phyloP scores from a whole-genome alignment of 2,797 vertebrate genomes.

The Cheirogaleus major region DNA sequence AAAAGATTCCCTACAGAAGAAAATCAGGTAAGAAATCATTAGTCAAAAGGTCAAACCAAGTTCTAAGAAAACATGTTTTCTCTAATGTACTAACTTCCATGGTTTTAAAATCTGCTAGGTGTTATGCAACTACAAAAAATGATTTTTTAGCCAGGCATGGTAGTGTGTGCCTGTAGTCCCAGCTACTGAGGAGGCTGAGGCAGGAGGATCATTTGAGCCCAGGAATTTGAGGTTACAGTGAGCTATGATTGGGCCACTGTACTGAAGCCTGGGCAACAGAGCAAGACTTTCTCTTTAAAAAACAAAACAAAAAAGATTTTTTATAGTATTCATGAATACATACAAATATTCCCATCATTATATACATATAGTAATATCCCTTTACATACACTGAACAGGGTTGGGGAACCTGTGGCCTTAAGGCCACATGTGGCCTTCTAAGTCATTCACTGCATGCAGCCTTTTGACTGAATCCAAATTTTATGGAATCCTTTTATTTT shows the following conservation, averaged over 20 bases:
- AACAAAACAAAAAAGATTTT: not conserved
- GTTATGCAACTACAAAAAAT: not conserved
- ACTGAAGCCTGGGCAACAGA: not conserved
- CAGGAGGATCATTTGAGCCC: not conserved
- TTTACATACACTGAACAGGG: not conserved
- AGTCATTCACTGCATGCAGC: not conserved
- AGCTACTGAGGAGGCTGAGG: not conserved
- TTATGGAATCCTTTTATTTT: not conserved
- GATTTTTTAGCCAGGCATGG: not conserved
- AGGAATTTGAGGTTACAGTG: not conserved
- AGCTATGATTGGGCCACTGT: too few relatives aligned
- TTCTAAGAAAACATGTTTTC: conserved; percentile 9
- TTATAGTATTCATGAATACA: not conserved
- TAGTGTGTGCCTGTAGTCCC: not conserved
- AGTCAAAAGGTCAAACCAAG: conserved; percentile 33
- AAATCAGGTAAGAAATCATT: conserved; percentile 55
- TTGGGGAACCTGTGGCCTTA: not conserved
- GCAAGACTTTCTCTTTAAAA: not conserved
- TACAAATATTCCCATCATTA: not conserved
- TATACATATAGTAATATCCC: not conserved
- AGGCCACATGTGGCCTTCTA: not conserved
- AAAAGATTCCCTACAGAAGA: conserved; percentile 87
- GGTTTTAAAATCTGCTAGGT: conserved; percentile 35
- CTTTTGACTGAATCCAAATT: not conserved
- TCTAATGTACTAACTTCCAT: not conserved